Evolutionary conservation across 2,888 invertebrate species (phyloP), one percentile per base, ranked within the genome.

Genomic region (Netelia melanura): DNA sequence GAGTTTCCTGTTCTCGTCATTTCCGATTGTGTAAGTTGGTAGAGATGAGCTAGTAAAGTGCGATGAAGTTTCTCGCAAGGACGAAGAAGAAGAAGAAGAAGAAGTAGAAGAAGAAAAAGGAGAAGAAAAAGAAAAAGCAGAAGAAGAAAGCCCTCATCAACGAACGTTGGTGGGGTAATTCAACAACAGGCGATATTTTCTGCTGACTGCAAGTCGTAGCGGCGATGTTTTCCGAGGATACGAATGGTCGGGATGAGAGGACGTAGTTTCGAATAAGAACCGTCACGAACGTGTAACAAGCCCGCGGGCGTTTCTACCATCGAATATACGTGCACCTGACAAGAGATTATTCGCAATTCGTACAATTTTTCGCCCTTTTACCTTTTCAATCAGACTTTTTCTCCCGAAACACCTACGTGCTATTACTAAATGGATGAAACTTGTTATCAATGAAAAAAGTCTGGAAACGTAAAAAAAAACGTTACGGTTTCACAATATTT

Each of bases 121-220:
- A 3, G 17, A 17, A 54, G 54, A 54, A 17, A 11, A n/a, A 52
- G 30, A 21, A 17, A 8, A 38, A 56, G n/a, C 17, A 38, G 48
- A 30, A 25, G 38, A 62, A 64, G 62, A 74, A 78, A 52, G 14
- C 48, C 23, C 81, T 85, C 78, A 78, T 85, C 74, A 75, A 65
- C 64, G 74, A 81, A 70, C 23, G 74, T 70, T 30, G 48, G 58
- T 61, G 74, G 61, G 38, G 44, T 81, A 81, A 85, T 81, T 70
- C 75, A 65, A 58, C 64, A 75, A 81, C 43, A 44, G 38, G 64
- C 52, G 58, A 81, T 78, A 78, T 81, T 75, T 81, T 68, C 56
- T 74, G 56, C 68, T 72, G 72, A 67, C 68, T 72, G 71, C 2
- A 67, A 81, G 43, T 30, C 3, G 17, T 44, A 44, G 52, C 17